A percentile compares a stretch with the other conserved stretches of the same genome.
Evolutionary conservation across 2,797 vertebrate genomes (phyloP).

Genomic region (Pangasius mekongensis): DNA sequence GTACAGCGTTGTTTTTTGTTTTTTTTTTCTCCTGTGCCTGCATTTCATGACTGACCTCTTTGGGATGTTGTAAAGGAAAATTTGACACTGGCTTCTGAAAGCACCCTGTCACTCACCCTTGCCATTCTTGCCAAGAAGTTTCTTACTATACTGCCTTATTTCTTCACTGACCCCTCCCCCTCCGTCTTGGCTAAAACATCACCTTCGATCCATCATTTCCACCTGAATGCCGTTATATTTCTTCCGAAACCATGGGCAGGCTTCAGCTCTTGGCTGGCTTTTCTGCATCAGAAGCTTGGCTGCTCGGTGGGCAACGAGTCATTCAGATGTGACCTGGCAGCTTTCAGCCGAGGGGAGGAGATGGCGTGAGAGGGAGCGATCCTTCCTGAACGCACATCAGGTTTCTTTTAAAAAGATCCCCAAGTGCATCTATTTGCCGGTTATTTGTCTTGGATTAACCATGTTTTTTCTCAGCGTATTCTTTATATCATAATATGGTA

Average conservation of each 20-base stretch:
- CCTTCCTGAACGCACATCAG: background rate
- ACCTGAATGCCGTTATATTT: constrained; percentile 18
- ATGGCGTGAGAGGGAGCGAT: constrained; percentile 13
- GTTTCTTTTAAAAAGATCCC: background rate
- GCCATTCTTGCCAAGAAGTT: background rate
- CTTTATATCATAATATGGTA: background rate
- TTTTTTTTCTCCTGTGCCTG: no score
- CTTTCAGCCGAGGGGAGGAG: constrained; percentile 20
- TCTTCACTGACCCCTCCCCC: background rate
- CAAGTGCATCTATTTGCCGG: background rate
- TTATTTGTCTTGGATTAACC: background rate
- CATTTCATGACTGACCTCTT: background rate
- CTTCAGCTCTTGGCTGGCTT: constrained; percentile 37
- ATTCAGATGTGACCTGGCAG: constrained; percentile 54
- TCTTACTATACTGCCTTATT: background rate
- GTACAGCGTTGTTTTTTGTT: background rate
- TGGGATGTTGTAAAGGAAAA: background rate
- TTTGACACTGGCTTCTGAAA: background rate
- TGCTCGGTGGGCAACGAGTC: constrained; percentile 41
- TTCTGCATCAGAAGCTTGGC: constrained; percentile 37
- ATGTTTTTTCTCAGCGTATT: background rate
- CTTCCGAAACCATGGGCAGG: constrained; percentile 7
- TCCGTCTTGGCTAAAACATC: constrained; percentile 12
- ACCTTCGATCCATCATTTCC: constrained; percentile 28
- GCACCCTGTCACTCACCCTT: background rate